These are phyloP conservation scores for Theristicus caerulescens DNA, from an alignment of 2,113 vertebrate genomes.

Conservation along the genomic window DNA sequence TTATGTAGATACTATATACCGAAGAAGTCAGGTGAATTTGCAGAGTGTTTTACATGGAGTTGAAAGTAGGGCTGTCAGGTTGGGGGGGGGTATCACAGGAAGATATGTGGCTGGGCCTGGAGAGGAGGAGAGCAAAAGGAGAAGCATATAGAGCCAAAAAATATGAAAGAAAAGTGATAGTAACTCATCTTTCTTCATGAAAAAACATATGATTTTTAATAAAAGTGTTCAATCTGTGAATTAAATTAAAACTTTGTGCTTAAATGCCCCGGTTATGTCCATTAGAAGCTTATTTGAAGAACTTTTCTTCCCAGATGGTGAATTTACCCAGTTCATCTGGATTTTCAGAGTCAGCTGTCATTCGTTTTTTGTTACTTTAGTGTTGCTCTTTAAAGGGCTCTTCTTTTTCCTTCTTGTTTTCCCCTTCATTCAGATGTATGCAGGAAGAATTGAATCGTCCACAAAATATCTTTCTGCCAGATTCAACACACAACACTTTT, in stretches of 20 bases:
- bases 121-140: background rate
- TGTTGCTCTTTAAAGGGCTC: background rate
- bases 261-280: accelerated
- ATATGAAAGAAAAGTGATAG: accelerated
- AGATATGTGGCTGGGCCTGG: accelerated
- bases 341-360: background rate
- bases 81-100: background rate
- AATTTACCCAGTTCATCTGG: background rate
- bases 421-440: background rate
- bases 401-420: background rate
- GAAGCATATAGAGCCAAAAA: background rate
- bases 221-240: background rate
- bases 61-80: background rate
- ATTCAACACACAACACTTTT: background rate
- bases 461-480: background rate
- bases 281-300: background rate
- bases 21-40: too few relatives aligned
- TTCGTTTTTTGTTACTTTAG: background rate
- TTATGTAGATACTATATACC: accelerated
- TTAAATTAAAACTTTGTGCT: background rate
- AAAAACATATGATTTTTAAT: background rate
- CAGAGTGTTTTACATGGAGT: accelerated
- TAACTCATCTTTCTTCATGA: background rate
- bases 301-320: background rate
- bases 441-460: background rate